Base-by-base conservation (phyloP, 1,140 invertebrate genomes). In the Drosophila obscura region DNA sequence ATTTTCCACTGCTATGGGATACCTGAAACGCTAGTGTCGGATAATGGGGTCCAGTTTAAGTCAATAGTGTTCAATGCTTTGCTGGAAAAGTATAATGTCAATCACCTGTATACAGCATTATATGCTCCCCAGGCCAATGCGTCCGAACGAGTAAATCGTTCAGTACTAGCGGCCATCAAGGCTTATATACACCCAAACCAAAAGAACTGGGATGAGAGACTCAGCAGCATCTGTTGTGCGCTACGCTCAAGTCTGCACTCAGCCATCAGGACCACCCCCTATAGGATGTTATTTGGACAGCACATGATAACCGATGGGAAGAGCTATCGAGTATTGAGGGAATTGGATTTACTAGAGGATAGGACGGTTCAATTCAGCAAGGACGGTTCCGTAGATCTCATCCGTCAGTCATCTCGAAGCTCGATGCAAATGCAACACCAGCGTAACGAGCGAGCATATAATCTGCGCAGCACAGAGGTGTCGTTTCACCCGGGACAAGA, bases 31-130 rank as follows among this genome's bases (percentile, higher is more conserved):
- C 50, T 72, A 0, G 56, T 56, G 2, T 76, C 56, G 4, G 73
- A 75, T 19, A 75, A 75, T 44, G 66, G 66, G 3, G 41, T 45
- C 1, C 62, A 76, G 16, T 76, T 76, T 44, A 59, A 41, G 16
- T 74, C 64, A 1, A 43, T 56, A 3, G 46, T 39, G 1, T 60
- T 61, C 16, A 61, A 62, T 26, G 16, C 35, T 2, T 31, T 69
- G 11, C 5, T 69, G 22, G 9, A 53, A 6, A 44, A 41, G 11
- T 72, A 65, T 57, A 43, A 24, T 8, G 15, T 72, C 5, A 8
- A 31, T 19, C 60, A 72, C 28, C 16, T 48, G 5, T 52, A 56
- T 9, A 65, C 61, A 16, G 61, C 61, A 11, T 31, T 61, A 43
- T 15, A 69, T 62, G 31, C 58, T 16, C 66, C 66, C 7, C 58